These are phyloP conservation scores for Benthosema pterotum DNA, from an alignment of 2,797 vertebrate species.

Conservation along the genomic window DNA sequence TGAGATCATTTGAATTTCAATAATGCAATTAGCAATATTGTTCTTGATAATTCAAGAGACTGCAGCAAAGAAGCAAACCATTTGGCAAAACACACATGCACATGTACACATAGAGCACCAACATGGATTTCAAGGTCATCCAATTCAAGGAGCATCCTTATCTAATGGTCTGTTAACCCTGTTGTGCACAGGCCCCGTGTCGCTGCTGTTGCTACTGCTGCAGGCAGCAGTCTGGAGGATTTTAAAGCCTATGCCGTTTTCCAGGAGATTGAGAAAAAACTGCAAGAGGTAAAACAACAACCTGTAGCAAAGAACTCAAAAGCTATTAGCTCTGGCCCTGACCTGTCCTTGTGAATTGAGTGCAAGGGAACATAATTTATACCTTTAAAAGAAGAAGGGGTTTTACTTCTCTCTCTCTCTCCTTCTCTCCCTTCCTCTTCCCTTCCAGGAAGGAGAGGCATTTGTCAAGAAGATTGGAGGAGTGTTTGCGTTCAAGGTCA, in stretches of 20 bases:
- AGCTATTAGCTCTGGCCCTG: too few relatives aligned
- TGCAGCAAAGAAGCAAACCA: too few relatives aligned
- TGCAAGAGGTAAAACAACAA: constrained; percentile 82
- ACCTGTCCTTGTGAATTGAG: too few relatives aligned
- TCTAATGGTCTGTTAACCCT: not conserved
- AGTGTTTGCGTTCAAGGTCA: constrained; percentile 93
- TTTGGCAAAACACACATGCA: too few relatives aligned
- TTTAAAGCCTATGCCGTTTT: constrained; percentile 90
- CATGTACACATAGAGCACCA: too few relatives aligned
- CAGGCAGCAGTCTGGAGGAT: constrained; percentile 71
- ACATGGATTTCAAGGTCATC: too few relatives aligned
- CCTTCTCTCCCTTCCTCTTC: not conserved
- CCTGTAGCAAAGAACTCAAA: not conserved
- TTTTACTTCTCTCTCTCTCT: not conserved
- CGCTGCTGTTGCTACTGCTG: constrained; percentile 77
- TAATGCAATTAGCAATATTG: too few relatives aligned
- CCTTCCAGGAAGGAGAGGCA: constrained; percentile 87
- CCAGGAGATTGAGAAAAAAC: constrained; percentile 91
- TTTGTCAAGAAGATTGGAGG: constrained; percentile 93
- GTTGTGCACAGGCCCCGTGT: constrained; percentile 69
- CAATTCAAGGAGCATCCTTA: too few relatives aligned
- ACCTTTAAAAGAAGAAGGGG: too few relatives aligned
- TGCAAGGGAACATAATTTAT: too few relatives aligned
- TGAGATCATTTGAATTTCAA: too few relatives aligned
- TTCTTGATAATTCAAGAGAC: too few relatives aligned